Conservation (phyloP, 2,888 invertebrate genomes). For the Agriopis marginaria region DNA sequence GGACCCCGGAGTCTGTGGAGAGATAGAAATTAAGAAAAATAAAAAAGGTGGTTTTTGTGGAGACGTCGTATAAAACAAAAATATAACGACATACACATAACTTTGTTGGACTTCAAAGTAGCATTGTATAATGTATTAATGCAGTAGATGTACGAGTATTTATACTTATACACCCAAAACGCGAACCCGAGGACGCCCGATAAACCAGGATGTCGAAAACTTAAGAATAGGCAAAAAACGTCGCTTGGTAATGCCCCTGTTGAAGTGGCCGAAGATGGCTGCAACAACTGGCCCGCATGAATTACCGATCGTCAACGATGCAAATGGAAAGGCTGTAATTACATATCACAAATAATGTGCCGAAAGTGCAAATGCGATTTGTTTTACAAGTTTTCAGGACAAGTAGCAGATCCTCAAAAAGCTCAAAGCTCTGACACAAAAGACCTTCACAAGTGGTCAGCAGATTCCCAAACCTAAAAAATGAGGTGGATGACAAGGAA, state of each 20-base stretch:
- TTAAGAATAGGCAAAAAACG: neutral
- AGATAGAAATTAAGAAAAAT: too few relatives aligned
- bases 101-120: neutral
- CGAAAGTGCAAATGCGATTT: slow-evolving; percentile 33
- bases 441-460: too few relatives aligned
- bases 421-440: too few relatives aligned
- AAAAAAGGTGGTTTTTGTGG: neutral
- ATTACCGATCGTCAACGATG: slow-evolving; percentile 34
- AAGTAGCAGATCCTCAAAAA: too few relatives aligned
- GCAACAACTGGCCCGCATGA: slow-evolving; percentile 38
- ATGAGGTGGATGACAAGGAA: too few relatives aligned
- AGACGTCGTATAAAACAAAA: neutral
- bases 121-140: neutral
- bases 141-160: neutral
- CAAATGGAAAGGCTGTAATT: slow-evolving; percentile 24
- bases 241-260: slow-evolving; percentile 28
- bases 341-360: slow-evolving; percentile 33
- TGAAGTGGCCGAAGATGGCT: slow-evolving; percentile 39
- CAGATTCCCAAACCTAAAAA: too few relatives aligned
- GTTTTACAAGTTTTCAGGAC: slow-evolving; percentile 17
- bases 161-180: neutral
- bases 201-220: neutral
- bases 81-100: neutral
- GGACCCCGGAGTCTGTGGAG: too few relatives aligned
- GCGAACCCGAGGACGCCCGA: neutral